phyloP scores from a whole-genome alignment of 2,888 invertebrate genomes.

The Drosophila histrio region DNA sequence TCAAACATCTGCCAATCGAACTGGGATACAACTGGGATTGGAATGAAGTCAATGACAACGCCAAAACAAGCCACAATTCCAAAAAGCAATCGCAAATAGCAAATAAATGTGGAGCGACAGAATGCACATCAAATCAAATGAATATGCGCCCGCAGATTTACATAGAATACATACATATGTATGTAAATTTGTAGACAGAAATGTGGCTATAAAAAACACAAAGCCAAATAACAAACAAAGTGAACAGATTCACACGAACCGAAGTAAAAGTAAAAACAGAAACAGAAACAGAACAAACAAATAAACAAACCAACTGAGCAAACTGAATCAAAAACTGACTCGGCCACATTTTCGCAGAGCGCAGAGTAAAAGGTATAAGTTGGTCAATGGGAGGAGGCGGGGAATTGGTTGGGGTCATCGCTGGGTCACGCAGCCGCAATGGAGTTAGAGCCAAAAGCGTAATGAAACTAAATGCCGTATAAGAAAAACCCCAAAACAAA shows the following conservation, averaged over 20 bases:
- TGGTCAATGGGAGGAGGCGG: constrained; percentile 1
- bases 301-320: constrained; percentile 57
- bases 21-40: neutral
- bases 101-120: constrained; percentile 61
- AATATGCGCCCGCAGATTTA: constrained; percentile 63
- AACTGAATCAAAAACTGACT: constrained; percentile 69
- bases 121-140: constrained; percentile 62
- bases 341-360: constrained; percentile 5
- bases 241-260: constrained; percentile 11
- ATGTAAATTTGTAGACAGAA: constrained; percentile 9
- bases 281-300: constrained; percentile 31
- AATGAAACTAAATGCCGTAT: constrained; percentile 75
- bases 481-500: constrained; percentile 76
- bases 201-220: constrained; percentile 33
- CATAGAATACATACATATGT: constrained; percentile 20
- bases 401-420: constrained; percentile 10
- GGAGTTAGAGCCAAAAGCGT: constrained; percentile 41
- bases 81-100: constrained; percentile 36
- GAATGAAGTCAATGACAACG: constrained; percentile 40
- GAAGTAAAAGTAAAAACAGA: constrained; percentile 2
- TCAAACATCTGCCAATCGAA: constrained; percentile 36
- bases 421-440: constrained; percentile 75
- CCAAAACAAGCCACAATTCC: constrained; percentile 52
- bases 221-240: constrained; percentile 45
- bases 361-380: constrained; percentile 1